Percentiles rank a stretch among this genome's conserved stretches.
Evolutionary conservation across 2,888 invertebrate species (phyloP).

Genomic region (Quadriops clusia): DNA sequence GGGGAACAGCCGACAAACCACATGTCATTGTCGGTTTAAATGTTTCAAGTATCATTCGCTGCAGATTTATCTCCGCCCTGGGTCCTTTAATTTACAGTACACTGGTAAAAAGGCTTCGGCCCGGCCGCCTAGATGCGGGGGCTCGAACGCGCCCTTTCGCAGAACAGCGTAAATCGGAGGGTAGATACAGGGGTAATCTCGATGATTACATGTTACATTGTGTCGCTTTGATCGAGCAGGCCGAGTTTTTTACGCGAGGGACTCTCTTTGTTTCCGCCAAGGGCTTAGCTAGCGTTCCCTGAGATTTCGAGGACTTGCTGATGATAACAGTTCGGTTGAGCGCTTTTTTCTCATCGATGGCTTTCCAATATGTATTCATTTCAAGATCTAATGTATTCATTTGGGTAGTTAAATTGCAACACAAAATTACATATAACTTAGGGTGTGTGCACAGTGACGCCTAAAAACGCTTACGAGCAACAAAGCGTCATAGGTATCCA

Average conservation of each 20-base stretch:
- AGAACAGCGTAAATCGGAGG: conserved; percentile 12
- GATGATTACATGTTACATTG: conserved; percentile 35
- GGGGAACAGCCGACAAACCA: conserved; percentile 19
- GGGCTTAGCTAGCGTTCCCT: conserved; percentile 9
- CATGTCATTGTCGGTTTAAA: conserved; percentile 31
- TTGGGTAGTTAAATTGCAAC: no score
- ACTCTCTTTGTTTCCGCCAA: conserved; percentile 33
- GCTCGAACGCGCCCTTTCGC: conserved; percentile 5
- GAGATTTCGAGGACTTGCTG: no score
- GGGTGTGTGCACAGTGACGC: no score
- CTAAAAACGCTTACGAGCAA: no score
- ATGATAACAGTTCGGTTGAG: no score
- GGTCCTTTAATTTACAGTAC: conserved; percentile 30
- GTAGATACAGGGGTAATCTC: conserved; percentile 26
- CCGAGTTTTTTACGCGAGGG: conserved; percentile 34
- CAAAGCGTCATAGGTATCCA: no score
- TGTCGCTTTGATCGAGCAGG: conserved; percentile 33
- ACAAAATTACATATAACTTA: no score
- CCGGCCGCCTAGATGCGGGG: neutral
- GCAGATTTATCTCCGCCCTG: conserved; percentile 24
- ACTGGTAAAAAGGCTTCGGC: conserved; percentile 21
- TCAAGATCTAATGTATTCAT: no score
- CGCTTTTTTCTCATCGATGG: no score
- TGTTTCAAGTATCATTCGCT: conserved; percentile 29
- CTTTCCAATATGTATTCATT: no score